Evolutionary conservation across 2,797 vertebrate species (phyloP), one percentile per base, ranked within the genome.

Genomic region (Vespertilio murinus): DNA sequence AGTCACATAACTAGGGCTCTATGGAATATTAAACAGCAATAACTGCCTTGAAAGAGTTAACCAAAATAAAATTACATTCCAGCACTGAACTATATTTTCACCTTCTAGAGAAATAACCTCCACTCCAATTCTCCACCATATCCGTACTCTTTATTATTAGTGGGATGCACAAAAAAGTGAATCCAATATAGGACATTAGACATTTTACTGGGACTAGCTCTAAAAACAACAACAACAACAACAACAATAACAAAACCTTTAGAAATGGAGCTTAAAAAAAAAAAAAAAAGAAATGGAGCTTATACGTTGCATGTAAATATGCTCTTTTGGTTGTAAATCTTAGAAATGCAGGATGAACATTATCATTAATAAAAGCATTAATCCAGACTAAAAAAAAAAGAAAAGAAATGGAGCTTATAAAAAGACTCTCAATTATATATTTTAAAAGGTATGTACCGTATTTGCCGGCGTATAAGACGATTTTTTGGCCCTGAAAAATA

Each of bases 171-270:
- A 85, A 35, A 42, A 49, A 73, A 83, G 14, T 16, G 22, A 86
- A 90, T 22, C 9, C 84, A 87, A 80, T 12, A 80, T 0, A 73
- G 20, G 35, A 33, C 33, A 87, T 75, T 38, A 59, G 28, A 38
- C 65, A 96, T 38, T 92, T 91, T 83, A 89, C n/a, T 88, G 25
- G 64, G 56, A 86, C 38, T 52, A 85, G 7, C 23, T 69, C 33
- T 83, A 67, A 8, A 78, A 69, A 42, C 40, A 40, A 4, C 4
- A 4, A 40, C 40, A 40, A 40, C 40, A 42, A 6, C 9, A 10
- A 42, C 42, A 42, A 42, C 8, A 42, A 42, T 8, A 42, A 42
- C 83, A 81, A 84, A 75, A 81, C 49, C 14, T 90, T 92, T 38
- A 79, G 18, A 79, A 84, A 85, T 25, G 3, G 3, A 30, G 8